Evolutionary conservation across 2,888 invertebrate species (phyloP), one percentile per base, ranked within the genome.

Genomic region (Heliconius cydno): DNA sequence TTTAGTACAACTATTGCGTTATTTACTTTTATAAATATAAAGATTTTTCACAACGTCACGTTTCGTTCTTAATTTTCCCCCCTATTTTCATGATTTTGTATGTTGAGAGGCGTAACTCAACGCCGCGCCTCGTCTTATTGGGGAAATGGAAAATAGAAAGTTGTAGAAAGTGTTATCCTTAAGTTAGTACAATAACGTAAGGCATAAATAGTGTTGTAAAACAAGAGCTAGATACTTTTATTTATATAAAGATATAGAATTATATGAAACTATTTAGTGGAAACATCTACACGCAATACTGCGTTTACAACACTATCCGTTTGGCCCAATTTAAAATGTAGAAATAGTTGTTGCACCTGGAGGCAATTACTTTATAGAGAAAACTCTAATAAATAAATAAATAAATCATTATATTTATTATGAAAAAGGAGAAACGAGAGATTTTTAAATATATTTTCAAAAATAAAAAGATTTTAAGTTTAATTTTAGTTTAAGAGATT

Each of bases 241-340:
- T 46, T 46, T 71, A 46, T 30, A 30, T 28, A 30, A 30, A 28
- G 22, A 57, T 72, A 34, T 57, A 72, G 30, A 72, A 13, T 57
- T 72, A n/a, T 72, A 72, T 57, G 30, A 30, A 72, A 72, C 34
- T 72, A 57, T 72, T 28, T 4, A 72, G 52, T 57, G 72, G 57
- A 72, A 72, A 72, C 57, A 4, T 15, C 13, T 2, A 25, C 76
- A 79, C 73, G 79, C 73, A 65, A 77, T 52, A 57, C 52, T n/a
- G 38, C 38, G 70, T 71, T 80, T 80, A 77, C 79, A 73, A 63
- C 77, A 80, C 34, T 77, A 77, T 80, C 67, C 79, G 79, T 60
- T 41, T 63, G 77, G 57, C 67, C 77, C 46, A 46, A 77, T 70
- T 25, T 70, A 22, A 68, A 68, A 73, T 70, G 77, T 63, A 73